Evolutionary conservation across 2,888 invertebrate species (phyloP).

Genomic region (Liodrosophila aerea): DNA sequence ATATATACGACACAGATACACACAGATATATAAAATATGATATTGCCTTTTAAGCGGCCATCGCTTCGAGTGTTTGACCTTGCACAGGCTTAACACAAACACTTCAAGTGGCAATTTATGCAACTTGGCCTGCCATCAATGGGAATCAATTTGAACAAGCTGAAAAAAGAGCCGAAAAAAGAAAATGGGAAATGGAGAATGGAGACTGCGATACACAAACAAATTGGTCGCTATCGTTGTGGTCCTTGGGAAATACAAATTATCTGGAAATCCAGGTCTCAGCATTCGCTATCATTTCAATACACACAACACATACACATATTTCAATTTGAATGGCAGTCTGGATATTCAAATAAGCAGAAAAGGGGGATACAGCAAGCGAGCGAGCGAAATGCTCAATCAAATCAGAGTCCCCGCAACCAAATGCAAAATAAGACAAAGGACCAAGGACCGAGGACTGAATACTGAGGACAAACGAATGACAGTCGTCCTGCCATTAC

Average conservation of each 20-base stretch:
- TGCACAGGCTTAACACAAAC: slow-evolving; percentile 37
- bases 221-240: slow-evolving; percentile 47
- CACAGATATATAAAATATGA: slow-evolving; percentile 19
- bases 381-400: slow-evolving; percentile 63
- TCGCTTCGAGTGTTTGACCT: slow-evolving; percentile 48
- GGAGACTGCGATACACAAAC: slow-evolving; percentile 30
- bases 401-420: slow-evolving; percentile 59
- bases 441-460: slow-evolving; percentile 27
- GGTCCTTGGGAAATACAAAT: slow-evolving; percentile 48
- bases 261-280: slow-evolving; percentile 45
- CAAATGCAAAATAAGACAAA: slow-evolving; percentile 67
- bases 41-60: slow-evolving; percentile 52
- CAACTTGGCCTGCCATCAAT: slow-evolving; percentile 52
- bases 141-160: slow-evolving; percentile 63
- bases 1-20: no score
- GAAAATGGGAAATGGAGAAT: neutral
- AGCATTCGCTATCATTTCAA: slow-evolving; percentile 19
- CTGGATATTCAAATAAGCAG: slow-evolving; percentile 59
- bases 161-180: slow-evolving; percentile 10
- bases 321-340: slow-evolving; percentile 47
- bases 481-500: slow-evolving; percentile 35
- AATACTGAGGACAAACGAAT: neutral
- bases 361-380: slow-evolving; percentile 32
- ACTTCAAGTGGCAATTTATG: slow-evolving; percentile 61
- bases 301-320: slow-evolving; percentile 25